These are phyloP conservation scores for Lithosia quadra DNA, from an alignment of 2,888 invertebrate genomes.

Conservation along the genomic window DNA sequence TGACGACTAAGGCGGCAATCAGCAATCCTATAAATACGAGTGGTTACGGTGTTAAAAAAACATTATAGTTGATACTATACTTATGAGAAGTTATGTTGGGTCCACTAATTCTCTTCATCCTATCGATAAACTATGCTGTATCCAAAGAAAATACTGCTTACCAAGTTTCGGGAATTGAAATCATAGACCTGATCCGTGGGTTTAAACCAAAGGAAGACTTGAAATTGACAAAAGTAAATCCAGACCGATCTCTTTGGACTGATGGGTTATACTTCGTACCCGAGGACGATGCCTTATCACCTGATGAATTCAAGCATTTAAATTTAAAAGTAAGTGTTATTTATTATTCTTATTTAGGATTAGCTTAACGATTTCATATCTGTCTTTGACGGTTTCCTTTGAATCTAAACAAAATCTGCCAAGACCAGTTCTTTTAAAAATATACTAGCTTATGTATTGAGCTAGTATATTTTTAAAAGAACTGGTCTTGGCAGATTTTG, in stretches of 20 bases:
- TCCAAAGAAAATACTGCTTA: constrained; percentile 54
- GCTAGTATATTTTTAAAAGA: too few species aligned
- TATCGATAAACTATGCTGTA: constrained; percentile 39
- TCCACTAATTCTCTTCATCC: constrained; percentile 28
- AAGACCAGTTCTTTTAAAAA: not conserved
- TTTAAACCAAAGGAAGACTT: constrained; percentile 48
- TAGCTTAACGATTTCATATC: not conserved
- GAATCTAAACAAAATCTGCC: not conserved
- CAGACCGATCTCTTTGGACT: constrained; percentile 44
- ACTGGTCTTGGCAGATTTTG: too few species aligned
- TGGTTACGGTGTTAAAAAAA: constrained; percentile 35
- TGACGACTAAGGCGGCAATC: constrained; percentile 14
- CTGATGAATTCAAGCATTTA: constrained; percentile 38
- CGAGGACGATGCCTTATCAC: constrained; percentile 53
- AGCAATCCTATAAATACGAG: constrained; percentile 56
- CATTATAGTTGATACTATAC: constrained; percentile 54
- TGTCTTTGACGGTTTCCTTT: not conserved
- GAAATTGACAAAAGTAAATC: constrained; percentile 51
- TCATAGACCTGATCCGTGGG: constrained; percentile 58
- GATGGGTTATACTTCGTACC: constrained; percentile 67
- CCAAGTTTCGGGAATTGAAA: constrained; percentile 51
- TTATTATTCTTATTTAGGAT: not conserved
- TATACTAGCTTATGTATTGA: not conserved
- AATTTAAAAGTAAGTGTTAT: constrained; percentile 50
- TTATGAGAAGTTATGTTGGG: constrained; percentile 48